Percentiles rank a stretch among this genome's conserved stretches.
Conservation (phyloP, 2,888 invertebrate species). For the Hypomecis atomaria region DNA sequence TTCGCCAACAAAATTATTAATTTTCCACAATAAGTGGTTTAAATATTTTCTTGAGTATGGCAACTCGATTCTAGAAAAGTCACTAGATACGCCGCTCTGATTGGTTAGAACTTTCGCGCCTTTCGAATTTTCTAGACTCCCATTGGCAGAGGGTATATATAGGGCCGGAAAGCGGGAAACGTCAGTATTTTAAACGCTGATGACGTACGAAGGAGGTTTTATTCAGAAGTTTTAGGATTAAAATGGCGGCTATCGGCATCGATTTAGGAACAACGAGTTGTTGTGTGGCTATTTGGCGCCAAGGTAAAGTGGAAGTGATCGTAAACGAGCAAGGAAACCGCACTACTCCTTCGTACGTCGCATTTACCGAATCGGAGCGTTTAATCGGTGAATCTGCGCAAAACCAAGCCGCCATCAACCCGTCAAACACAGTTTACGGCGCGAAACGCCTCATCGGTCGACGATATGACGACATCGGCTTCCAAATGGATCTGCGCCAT, state of each 20-base stretch:
- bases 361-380: constrained; percentile 62
- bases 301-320: constrained; percentile 66
- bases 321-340: constrained; percentile 65
- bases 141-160: constrained; percentile 66
- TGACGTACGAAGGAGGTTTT: constrained; percentile 12
- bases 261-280: constrained; percentile 71
- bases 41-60: constrained; percentile 39
- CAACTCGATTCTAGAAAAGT: constrained; percentile 62
- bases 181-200: constrained; percentile 19
- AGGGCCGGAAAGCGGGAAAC: constrained; percentile 47
- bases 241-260: constrained; percentile 71
- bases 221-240: constrained; percentile 9
- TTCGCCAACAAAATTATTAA: not conserved
- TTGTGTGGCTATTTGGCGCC: constrained; percentile 69
- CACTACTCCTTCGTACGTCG: constrained; percentile 68
- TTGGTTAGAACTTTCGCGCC: constrained; percentile 53
- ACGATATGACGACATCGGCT: constrained; percentile 62
- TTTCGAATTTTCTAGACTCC: constrained; percentile 60
- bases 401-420: constrained; percentile 63
- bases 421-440: constrained; percentile 67
- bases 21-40: too few relatives aligned
- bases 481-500: constrained; percentile 65
- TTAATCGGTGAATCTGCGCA: constrained; percentile 69
- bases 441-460: constrained; percentile 69
- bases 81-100: constrained; percentile 48